phyloP scores from a whole-genome alignment of 2,113 vertebrate genomes.

The Tragelaphus strepsiceros region DNA sequence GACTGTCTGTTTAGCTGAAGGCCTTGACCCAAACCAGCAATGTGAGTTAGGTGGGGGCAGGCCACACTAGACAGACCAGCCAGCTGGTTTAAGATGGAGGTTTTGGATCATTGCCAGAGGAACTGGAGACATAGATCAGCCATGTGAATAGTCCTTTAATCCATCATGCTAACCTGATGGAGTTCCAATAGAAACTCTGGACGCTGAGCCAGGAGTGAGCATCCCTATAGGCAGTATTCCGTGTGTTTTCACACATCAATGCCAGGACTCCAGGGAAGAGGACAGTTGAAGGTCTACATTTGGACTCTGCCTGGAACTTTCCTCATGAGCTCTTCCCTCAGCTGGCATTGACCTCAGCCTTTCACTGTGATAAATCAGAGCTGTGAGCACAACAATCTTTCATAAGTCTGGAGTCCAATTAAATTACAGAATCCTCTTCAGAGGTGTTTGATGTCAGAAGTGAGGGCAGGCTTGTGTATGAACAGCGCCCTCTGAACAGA shows the following conservation, averaged over 20 bases:
- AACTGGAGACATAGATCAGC: neutral
- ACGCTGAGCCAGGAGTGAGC: accelerated
- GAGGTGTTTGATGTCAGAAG: neutral
- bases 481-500: neutral
- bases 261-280: neutral
- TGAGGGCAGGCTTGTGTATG: neutral
- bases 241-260: neutral
- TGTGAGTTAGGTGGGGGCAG: neutral
- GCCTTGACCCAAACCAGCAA: neutral
- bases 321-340: neutral
- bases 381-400: neutral
- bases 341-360: neutral
- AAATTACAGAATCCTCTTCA: neutral
- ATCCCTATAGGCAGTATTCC: neutral
- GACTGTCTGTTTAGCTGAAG: neutral
- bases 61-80: neutral
- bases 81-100: neutral
- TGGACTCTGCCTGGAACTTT: too few relatives aligned
- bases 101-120: neutral
- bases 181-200: neutral
- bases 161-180: neutral
- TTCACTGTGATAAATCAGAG: neutral
- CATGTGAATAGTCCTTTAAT: neutral
- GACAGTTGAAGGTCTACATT: neutral
- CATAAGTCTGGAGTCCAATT: neutral